These are phyloP conservation scores for Silvanus unidentatus DNA, from an alignment of 2,888 invertebrate species.

Conservation along the genomic window DNA sequence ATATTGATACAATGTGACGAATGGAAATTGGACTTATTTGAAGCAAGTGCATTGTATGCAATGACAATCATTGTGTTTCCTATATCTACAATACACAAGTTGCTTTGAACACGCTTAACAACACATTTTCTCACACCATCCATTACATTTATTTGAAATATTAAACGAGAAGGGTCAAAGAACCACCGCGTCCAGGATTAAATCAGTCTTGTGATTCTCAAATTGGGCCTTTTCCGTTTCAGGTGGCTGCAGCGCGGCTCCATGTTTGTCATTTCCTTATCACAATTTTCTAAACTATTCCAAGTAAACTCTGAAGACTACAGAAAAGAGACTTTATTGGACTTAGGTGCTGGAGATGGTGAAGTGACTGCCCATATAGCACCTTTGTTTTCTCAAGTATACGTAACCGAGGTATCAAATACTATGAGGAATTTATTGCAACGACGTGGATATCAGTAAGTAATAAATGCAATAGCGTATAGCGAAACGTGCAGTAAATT, in stretches of 20 bases:
- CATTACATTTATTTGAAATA: too few species aligned
- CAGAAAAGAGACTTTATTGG: conserved; percentile 57
- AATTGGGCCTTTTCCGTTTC: conserved; percentile 30
- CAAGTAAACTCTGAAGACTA: conserved; percentile 33
- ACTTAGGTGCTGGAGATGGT: conserved; percentile 95
- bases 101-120: neutral
- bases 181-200: too few species aligned
- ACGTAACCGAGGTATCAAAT: conserved; percentile 86
- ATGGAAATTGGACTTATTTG: conserved; percentile 2
- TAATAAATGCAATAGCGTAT: conserved; percentile 27
- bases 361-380: conserved; percentile 80
- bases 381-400: conserved; percentile 65
- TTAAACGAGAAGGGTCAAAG: too few species aligned
- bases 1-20: conserved; percentile 11
- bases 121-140: conserved; percentile 5
- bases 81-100: neutral
- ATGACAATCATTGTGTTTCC: conserved; percentile 5
- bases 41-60: conserved; percentile 5
- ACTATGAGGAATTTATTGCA: conserved; percentile 80
- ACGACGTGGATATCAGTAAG: conserved; percentile 71
- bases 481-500: too few species aligned
- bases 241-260: conserved; percentile 85
- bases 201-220: neutral
- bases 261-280: conserved; percentile 90
- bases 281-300: conserved; percentile 68